A percentile compares a stretch with the other conserved stretches of the same genome.
phyloP scores from a whole-genome alignment of 2,113 vertebrate genomes.

The Spizaetus ornatus region DNA sequence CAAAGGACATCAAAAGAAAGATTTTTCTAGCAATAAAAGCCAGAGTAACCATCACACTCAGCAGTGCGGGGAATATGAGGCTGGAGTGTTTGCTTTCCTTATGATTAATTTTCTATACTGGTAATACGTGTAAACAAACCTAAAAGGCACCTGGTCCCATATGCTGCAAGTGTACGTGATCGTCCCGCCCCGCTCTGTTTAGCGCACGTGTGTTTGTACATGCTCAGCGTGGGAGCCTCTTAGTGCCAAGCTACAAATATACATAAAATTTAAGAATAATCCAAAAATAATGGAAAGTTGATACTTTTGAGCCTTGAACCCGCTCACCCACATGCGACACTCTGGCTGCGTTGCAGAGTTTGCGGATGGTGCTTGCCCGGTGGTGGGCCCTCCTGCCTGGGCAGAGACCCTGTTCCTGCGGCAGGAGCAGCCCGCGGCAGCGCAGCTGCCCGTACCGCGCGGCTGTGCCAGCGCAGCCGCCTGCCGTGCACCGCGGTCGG shows the following conservation, averaged over 20 bases:
- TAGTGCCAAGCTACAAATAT: fast-evolving
- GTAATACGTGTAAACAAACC: background rate
- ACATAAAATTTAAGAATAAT: background rate
- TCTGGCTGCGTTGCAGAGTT: background rate
- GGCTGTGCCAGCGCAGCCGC: background rate
- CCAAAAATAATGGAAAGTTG: background rate
- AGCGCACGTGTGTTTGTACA: background rate
- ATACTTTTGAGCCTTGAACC: too few species aligned
- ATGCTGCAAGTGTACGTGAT: fast-evolving
- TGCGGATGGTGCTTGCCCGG: background rate
- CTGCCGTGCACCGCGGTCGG: fast-evolving
- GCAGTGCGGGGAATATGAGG: background rate
- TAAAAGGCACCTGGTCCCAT: background rate
- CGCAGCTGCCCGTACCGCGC: too few species aligned
- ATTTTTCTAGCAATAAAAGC: background rate
- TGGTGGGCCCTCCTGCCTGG: background rate
- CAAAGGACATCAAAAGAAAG: background rate
- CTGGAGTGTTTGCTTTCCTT: background rate
- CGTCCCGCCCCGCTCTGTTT: fast-evolving
- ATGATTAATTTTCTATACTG: background rate
- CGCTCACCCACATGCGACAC: background rate
- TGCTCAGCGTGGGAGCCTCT: background rate
- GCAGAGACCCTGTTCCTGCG: background rate
- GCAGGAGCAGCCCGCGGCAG: background rate
- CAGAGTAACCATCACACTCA: background rate